A percentile compares a stretch with the other conserved stretches of the same genome.
These are phyloP conservation scores for Zaprionus lineosus DNA, from an alignment of 2,888 invertebrate genomes.

Conservation along the genomic window DNA sequence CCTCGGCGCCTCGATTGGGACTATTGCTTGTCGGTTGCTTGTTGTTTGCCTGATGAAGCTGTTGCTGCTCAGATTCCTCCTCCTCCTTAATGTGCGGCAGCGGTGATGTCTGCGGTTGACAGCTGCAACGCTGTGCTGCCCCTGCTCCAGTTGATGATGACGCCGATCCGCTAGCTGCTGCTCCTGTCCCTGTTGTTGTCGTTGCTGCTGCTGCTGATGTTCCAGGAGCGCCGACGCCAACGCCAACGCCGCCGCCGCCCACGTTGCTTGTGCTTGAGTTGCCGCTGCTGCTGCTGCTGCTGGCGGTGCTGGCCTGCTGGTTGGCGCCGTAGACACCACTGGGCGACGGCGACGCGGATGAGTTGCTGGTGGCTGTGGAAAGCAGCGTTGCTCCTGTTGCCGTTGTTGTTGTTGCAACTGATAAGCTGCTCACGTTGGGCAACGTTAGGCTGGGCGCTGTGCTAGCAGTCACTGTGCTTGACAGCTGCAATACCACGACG, in stretches of 20 bases:
- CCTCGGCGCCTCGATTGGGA: conserved; percentile 23
- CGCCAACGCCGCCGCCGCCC: conserved; percentile 18
- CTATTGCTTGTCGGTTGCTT: conserved; percentile 19
- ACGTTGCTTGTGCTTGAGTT: conserved; percentile 12
- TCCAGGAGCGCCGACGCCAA: conserved; percentile 67
- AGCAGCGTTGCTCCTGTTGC: conserved; percentile 23
- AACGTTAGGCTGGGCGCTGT: conserved; percentile 52
- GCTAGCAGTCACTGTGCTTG: conserved; percentile 51
- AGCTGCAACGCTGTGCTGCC: conserved; percentile 81
- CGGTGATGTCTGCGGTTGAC: conserved; percentile 87
- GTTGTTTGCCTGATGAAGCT: conserved; percentile 40
- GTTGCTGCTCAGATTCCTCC: conserved; percentile 85
- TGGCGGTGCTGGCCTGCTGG: conserved; percentile 38
- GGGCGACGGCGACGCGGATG: conserved; percentile 59
- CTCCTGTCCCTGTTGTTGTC: too few relatives aligned
- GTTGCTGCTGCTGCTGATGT: conserved; percentile 85
- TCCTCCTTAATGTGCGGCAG: conserved; percentile 93
- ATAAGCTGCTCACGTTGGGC: conserved; percentile 31
- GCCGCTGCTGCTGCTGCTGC: conserved; percentile 14
- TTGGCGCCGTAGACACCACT: conserved; percentile 33
- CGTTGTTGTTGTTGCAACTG: conserved; percentile 43
- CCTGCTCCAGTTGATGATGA: conserved; percentile 16
- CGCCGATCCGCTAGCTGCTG: conserved; percentile 17
- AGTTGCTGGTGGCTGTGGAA: conserved; percentile 41
- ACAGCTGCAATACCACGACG: conserved; percentile 65